Base-by-base conservation (phyloP, 2,797 vertebrate genomes). In the Rhyacichthys aspro region DNA sequence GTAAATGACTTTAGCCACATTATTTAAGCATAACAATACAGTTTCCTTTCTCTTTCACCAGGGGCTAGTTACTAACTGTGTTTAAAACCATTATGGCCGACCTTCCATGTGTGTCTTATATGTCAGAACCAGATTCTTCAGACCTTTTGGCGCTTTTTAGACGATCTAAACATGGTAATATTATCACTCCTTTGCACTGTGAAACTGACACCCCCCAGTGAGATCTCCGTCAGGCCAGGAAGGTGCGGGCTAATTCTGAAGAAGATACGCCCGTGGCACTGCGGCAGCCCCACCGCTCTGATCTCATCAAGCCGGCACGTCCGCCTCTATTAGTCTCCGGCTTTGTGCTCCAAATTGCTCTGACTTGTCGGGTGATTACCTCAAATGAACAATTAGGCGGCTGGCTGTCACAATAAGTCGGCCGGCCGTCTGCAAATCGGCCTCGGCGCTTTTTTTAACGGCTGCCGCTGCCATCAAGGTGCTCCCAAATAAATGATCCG, bases 351-450 rank as follows among this genome's bases (percentile, higher is more conserved):
- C 63, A 86, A 90, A 89, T 89, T 83, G 83, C 82, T 83, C 82
- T 76, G 85, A 86, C 83, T 86, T 84, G 86, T 86, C 80, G 83
- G 82, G 84, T 85, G 88, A 91, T 91, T 90, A 91, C 83, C 87
- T 89, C 85, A 88, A 89, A 88, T 90, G 88, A 89, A 87, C 88
- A 91, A 90, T 91, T 91, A 91, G 85, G 82, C 74, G 79, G 76
- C 78, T 81, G 84, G 86, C 86, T 88, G 87, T 89, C 86, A 86
- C 86, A 86, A 90, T 89, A 86, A 86, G 80, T 76, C 63, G 74
- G 74, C 78, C 69, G 60, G 69, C 23, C 47, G 55, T 67, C 78
- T 75, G 56, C 65, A 69, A 84, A 86, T 79, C 76, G 81, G 76
- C 79, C n/a, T 82, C 68, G 48, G 54, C 55, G 41, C 49, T 61